phyloP scores from a whole-genome alignment of 2,888 invertebrate genomes.

The Nephrocerus scutellatus region DNA sequence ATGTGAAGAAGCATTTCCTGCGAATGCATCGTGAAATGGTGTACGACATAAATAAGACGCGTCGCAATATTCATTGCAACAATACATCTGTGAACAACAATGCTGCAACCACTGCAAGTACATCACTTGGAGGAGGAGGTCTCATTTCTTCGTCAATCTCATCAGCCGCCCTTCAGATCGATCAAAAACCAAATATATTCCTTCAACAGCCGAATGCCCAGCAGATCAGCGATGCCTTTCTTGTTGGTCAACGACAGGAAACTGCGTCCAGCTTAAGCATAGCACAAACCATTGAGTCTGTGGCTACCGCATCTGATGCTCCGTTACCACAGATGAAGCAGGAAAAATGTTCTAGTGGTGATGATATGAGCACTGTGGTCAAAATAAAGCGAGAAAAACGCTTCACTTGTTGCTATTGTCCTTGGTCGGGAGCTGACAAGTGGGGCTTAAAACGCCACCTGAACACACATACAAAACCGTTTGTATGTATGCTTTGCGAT shows the following conservation, averaged over 20 bases:
- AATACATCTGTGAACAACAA: constrained; percentile 36
- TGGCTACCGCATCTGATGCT: constrained; percentile 43
- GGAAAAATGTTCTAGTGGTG: constrained; percentile 39
- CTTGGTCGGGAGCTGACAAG: constrained; percentile 89
- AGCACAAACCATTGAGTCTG: constrained; percentile 46
- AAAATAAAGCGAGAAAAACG: constrained; percentile 59
- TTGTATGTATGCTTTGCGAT: constrained; percentile 82
- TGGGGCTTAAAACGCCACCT: constrained; percentile 90
- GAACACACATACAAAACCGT: constrained; percentile 88
- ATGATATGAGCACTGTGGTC: constrained; percentile 32
- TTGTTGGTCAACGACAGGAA: constrained; percentile 44
- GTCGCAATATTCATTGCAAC: constrained; percentile 49
- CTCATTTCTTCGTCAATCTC: constrained; percentile 35
- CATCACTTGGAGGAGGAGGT: constrained; percentile 38
- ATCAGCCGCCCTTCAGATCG: constrained; percentile 29
- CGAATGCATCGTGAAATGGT: constrained; percentile 86
- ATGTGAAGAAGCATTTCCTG: constrained; percentile 88
- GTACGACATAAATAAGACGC: constrained; percentile 76
- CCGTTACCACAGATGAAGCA: constrained; percentile 43
- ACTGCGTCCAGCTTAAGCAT: constrained; percentile 45
- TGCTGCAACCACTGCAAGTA: constrained; percentile 15
- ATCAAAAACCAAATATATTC: constrained; percentile 38
- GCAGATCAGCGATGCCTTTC: constrained; percentile 40
- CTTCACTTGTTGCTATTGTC: constrained; percentile 82
- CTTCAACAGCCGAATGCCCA: constrained; percentile 33